Conservation (phyloP, 2,888 invertebrate species). For the Pecten maximus region DNA sequence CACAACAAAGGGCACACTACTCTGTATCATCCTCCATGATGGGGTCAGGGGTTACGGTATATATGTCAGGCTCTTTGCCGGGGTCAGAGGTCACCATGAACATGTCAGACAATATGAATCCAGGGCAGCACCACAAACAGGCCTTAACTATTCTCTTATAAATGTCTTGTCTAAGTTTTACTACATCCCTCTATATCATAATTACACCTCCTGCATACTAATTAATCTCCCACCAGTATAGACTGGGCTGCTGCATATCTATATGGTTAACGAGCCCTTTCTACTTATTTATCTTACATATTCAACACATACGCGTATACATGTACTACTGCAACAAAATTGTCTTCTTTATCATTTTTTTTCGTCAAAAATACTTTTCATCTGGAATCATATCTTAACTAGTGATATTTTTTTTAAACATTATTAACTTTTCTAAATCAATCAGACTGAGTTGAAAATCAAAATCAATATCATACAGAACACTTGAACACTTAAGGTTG, state of each 20-base stretch:
- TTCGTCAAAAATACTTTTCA: no score
- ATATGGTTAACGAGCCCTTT: not conserved
- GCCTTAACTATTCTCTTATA: not conserved
- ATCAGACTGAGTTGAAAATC: no score
- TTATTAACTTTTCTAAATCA: no score
- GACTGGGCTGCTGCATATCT: not conserved
- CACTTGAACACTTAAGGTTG: no score
- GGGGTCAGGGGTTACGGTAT: not conserved
- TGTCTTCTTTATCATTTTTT: no score
- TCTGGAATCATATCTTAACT: no score
- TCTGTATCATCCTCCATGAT: not conserved
- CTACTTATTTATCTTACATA: not conserved
- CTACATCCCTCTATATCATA: not conserved
- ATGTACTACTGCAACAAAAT: no score
- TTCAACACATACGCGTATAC: no score
- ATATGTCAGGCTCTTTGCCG: not conserved
- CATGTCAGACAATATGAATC: not conserved
- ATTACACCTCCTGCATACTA: not conserved
- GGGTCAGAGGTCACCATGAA: not conserved
- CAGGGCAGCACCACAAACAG: not conserved
- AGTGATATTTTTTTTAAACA: no score
- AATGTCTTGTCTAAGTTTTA: not conserved
- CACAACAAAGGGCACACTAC: slow-evolving; percentile 22
- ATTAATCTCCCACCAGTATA: not conserved
- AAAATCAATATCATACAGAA: no score